Evolutionary conservation across 2,113 vertebrate species (phyloP), one percentile per base, ranked within the genome.

Genomic region (Nothocercus nigrocapillus): DNA sequence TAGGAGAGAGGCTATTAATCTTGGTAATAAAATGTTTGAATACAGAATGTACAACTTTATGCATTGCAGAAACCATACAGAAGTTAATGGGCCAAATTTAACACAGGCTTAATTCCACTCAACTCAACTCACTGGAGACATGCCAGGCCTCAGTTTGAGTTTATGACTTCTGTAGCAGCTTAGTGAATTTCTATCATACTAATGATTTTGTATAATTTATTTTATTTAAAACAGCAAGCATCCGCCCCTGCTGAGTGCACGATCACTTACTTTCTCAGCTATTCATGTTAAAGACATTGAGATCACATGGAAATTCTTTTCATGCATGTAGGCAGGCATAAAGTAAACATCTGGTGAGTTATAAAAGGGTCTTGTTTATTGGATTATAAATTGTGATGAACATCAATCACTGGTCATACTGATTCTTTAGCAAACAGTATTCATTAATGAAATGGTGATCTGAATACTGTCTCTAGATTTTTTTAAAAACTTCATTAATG

Each of bases 61-160:
- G 5, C 3, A 2, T 66, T 89, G 62, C 44, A 94, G 78, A 93
- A 88, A 74, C 59, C 51, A 74, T 66, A 51, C 2, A 94, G 90
- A 91, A 94, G 59, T 92, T 91, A 94, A 92, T 85, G 87, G 89
- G 7, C 81, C 70, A 95, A 69, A 82, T 94, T 88, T 82, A 82
- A 8, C 59, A 77, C 22, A 75, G 62, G 47, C 36, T 87, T 89
- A 89, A 80, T 87, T 85, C 74, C 84, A 92, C 45, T 80, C 30
- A 88, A 94, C 40, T 82, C 30, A 88, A 80, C 58, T 54, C 1
- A 1, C 40, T 77, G 89, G 78, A 85, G 36, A 62, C 40, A 76
- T 44, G 45, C 62, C 74, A 91, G 36, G 40, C 89, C 40, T 84
- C 59, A 66, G 78, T 30, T 67, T 74, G 25, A 94, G 70, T 82